Evolutionary conservation across 2,888 invertebrate species (phyloP), one percentile per base, ranked within the genome.

Genomic region (Yponomeuta malinellus): DNA sequence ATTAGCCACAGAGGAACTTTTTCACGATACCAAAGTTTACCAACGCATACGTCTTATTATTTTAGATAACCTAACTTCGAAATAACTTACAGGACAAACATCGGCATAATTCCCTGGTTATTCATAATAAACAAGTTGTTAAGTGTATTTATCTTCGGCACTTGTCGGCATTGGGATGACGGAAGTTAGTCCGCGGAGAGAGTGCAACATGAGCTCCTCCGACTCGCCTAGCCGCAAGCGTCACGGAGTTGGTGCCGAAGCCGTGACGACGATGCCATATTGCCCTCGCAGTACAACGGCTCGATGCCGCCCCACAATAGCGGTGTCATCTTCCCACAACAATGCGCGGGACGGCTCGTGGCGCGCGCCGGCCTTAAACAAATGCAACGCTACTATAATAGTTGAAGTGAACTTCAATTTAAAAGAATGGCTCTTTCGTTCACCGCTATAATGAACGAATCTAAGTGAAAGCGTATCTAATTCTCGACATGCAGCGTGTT

Each of bases 271-370:
- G 43, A 15, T 67, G 67, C 23, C 64, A 12, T 52, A 9, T 2
- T 29, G 4, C 23, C 64, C 29, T 64, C 64, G 31, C 64, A 64
- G 29, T 31, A 64, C 64, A 65, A 65, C 65, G 31, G 65, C 65
- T 33, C 12, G 65, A 65, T 68, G 33, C 33, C 37, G 15, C 48
- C 23, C n/a, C 23, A 48, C 68, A 48, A 68, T 43, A 68, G 84
- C 29, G 52, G 88, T 89, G 81, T 89, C 85, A 76, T 78, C 83
- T 90, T 87, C 82, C 86, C 78, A 76, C 78, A 82, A 90, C 89
- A 89, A 90, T 86, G 69, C 29, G 23, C 29, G 63, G 31, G 59
- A 59, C 43, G 70, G 48, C 64, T 64, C 63, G 69, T 69, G 69
- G 31, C 37, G n/a, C 63, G 69, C 33, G 10, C 59, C 59, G 59